Base-by-base conservation (phyloP, 2,888 invertebrate genomes). In the Philhelius pedissequus region DNA sequence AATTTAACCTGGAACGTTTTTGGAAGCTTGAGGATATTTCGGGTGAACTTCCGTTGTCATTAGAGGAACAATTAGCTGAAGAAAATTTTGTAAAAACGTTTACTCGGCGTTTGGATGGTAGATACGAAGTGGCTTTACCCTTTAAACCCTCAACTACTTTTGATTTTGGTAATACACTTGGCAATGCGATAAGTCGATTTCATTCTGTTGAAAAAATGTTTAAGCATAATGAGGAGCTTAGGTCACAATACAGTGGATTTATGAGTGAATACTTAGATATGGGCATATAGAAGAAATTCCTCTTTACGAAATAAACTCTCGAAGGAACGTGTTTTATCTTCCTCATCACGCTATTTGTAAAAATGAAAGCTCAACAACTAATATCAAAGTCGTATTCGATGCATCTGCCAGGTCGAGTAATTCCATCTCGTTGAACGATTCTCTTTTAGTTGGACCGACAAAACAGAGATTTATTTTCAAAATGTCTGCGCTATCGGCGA, bases 161-260 rank as follows among this genome's bases (percentile, higher is more conserved):
- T 11, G 13, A 40, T 4, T n/a, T 18, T 27, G 78, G 68, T 18
- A 13, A 52, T 9, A 74, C 77, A 3, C 35, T 43, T 43, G 66
- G 75, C n/a, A 52, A 54, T 6, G 78, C 70, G 9, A 7, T 79
- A 5, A 58, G 45, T 54, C 32, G 73, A 20, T 76, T 80, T 69
- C 13, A 25, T 15, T 13, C 69, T 8, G 52, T 58, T 35, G 62
- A 76, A 25, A 35, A 38, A 20, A 66, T 71, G 8, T 62, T 73
- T 11, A 32, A 32, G 18, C 30, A 45, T 40, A 64, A 74, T 18
- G n/a, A 13, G 3, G 13, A 69, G 45, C 35, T 81, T 1, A 81
- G 52, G 43, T 25, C 40, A 4, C 70, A 58, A 32, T 76, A 81
- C 35, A 27, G 30, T 15, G n/a, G 13, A 1, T 71, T 81, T 13